These are phyloP conservation scores for Sinotaia quadrata DNA, from an alignment of 2,888 invertebrate species.

Conservation along the genomic window DNA sequence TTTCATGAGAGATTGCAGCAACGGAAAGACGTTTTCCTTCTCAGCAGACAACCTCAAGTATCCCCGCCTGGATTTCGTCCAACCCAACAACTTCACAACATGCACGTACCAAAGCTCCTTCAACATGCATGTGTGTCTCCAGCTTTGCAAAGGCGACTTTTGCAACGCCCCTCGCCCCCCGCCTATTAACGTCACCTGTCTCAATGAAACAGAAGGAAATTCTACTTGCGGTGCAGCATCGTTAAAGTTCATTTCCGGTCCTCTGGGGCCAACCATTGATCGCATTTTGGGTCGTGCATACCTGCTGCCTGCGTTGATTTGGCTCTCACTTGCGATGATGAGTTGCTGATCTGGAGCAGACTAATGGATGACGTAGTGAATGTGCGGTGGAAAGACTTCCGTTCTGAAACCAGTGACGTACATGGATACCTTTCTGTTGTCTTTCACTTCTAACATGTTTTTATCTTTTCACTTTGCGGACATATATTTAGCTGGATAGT, in stretches of 20 bases:
- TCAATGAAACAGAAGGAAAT: conserved; percentile 8
- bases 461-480: too few species aligned
- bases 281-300: conserved; percentile 7
- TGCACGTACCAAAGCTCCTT: conserved; percentile 18
- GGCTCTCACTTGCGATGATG: not conserved
- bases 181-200: not conserved
- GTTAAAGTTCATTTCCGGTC: not conserved
- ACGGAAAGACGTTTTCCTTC: conserved; percentile 38
- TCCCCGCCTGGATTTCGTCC: conserved; percentile 13
- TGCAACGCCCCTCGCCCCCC: conserved; percentile 31
- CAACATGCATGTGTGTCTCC: conserved; percentile 28
- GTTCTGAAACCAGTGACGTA: too few species aligned
- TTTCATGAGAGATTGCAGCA: conserved; percentile 43
- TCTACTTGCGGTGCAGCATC: conserved; percentile 6
- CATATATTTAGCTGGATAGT: too few species aligned
- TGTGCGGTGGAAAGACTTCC: not conserved
- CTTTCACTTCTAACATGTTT: too few species aligned
- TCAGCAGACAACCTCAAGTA: conserved; percentile 8
- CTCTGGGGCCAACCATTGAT: conserved; percentile 17
- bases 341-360: not conserved
- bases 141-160: conserved; percentile 25
- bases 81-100: conserved; percentile 31
- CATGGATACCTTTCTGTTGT: too few species aligned
- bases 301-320: conserved; percentile 8
- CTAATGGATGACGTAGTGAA: not conserved